These are phyloP conservation scores for Lophura swinhoii DNA, from an alignment of 2,797 vertebrate genomes.

Conservation along the genomic window DNA sequence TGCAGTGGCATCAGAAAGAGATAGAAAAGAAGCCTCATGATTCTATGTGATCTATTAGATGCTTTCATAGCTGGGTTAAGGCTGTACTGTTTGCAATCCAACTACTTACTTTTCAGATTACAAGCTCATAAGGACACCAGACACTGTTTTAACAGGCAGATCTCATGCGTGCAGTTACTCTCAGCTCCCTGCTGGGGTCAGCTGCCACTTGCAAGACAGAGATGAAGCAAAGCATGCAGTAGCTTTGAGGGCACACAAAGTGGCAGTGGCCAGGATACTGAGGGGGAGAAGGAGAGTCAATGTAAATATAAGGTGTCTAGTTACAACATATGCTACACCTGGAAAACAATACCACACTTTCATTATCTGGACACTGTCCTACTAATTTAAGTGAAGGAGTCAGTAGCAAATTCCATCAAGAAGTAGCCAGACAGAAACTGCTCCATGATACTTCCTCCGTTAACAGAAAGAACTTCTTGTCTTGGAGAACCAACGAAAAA, in stretches of 20 bases:
- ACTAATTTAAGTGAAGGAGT: background rate
- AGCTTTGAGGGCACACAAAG: background rate
- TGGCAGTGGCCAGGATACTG: background rate
- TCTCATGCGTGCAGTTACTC: accelerated
- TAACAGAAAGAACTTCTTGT: background rate
- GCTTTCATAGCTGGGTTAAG: accelerated
- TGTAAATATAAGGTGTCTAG: background rate
- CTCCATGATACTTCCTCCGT: background rate
- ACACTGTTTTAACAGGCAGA: accelerated
- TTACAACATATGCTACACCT: background rate
- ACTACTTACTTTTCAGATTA: accelerated
- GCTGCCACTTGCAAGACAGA: background rate
- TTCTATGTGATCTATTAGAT: accelerated
- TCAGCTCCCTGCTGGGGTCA: background rate
- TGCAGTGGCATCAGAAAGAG: accelerated
- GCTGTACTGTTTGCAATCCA: background rate
- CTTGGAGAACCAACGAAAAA: background rate
- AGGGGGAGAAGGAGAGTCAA: background rate
- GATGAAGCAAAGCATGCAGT: background rate
- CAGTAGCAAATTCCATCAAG: background rate
- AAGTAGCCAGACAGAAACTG: background rate
- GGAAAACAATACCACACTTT: background rate
- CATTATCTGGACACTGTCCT: accelerated
- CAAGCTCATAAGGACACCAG: background rate
- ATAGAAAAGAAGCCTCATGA: accelerated